Evolutionary conservation across 2,797 vertebrate genomes (phyloP).

Genomic region (Fringilla coelebs): DNA sequence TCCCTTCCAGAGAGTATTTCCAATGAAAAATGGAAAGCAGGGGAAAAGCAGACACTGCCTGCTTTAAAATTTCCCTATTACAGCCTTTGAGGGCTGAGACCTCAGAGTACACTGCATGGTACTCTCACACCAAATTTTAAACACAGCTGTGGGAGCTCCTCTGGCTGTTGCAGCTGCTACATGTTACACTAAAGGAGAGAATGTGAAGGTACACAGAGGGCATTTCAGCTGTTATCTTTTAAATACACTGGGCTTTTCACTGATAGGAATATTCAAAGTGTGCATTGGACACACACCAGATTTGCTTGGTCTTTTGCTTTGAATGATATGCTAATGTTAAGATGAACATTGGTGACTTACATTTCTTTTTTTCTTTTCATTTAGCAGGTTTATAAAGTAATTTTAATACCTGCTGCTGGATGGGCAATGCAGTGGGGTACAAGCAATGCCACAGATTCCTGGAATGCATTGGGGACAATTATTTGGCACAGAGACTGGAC

Average conservation of each 20-base stretch:
- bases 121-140: not conserved
- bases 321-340: not conserved
- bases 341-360: not conserved
- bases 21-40: not conserved
- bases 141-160: not conserved
- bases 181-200: not conserved
- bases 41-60: not conserved
- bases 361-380: not conserved
- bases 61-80: not conserved
- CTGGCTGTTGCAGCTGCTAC: not conserved
- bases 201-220: not conserved
- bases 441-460: not conserved
- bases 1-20: not conserved
- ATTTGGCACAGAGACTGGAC: not conserved
- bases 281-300: not conserved
- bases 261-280: not conserved
- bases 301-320: not conserved
- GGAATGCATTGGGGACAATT: not conserved
- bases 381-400: not conserved
- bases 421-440: not conserved
- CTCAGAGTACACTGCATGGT: not conserved
- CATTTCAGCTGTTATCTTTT: not conserved
- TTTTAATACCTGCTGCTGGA: not conserved
- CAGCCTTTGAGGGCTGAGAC: not conserved
- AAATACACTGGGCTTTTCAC: not conserved